phyloP scores from a whole-genome alignment of 1,140 invertebrate species.

The Drosophila takahashii region DNA sequence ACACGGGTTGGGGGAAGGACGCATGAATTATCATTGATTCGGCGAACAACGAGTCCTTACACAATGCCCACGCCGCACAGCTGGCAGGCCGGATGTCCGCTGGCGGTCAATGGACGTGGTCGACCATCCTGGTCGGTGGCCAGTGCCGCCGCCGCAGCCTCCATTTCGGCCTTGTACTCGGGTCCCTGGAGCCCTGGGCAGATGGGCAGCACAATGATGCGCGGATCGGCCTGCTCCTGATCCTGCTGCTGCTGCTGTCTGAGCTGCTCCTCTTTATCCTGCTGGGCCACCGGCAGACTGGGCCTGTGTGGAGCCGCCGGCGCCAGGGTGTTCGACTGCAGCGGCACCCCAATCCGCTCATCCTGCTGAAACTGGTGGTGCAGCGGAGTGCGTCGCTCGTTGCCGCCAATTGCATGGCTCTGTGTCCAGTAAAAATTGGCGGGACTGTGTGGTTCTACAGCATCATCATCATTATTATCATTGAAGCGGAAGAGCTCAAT shows the following conservation, averaged over 20 bases:
- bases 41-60: slow-evolving; percentile 70
- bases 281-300: slow-evolving; percentile 81
- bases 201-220: slow-evolving; percentile 77
- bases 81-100: slow-evolving; percentile 80
- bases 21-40: slow-evolving; percentile 68
- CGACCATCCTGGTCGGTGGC: slow-evolving; percentile 47
- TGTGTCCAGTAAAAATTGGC: slow-evolving; percentile 87
- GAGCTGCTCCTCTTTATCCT: slow-evolving; percentile 19
- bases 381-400: slow-evolving; percentile 72
- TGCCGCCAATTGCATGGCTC: slow-evolving; percentile 87
- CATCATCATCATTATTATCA: slow-evolving; percentile 8
- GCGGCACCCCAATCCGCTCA: slow-evolving; percentile 66
- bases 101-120: slow-evolving; percentile 72
- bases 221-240: slow-evolving; percentile 66
- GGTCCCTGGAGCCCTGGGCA: slow-evolving; percentile 75
- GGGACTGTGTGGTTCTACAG: slow-evolving; percentile 84
- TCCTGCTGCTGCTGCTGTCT: slow-evolving; percentile 12
- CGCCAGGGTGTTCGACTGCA: slow-evolving; percentile 72
- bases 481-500: slow-evolving; percentile 49
- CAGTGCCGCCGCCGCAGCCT: slow-evolving; percentile 57
- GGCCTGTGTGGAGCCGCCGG: slow-evolving; percentile 84
- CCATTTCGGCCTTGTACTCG: slow-evolving; percentile 78
- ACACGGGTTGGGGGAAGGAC: slow-evolving; percentile 10
- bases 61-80: slow-evolving; percentile 84
- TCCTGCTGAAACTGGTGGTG: slow-evolving; percentile 64